phyloP scores from a whole-genome alignment of 2,888 invertebrate species.

The Phrixothrix hirtus region DNA sequence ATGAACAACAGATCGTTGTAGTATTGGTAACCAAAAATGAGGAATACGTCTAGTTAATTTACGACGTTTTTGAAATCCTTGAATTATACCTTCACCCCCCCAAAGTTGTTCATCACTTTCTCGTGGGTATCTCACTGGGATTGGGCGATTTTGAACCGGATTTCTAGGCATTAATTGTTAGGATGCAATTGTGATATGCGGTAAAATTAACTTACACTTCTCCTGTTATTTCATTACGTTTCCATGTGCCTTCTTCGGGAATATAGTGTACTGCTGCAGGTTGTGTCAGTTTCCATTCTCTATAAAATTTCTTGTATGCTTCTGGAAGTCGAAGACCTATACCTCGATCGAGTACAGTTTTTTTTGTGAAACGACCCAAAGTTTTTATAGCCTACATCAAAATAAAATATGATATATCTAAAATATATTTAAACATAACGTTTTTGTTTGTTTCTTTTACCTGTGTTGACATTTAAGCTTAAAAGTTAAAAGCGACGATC shows the following conservation, averaged over 20 bases:
- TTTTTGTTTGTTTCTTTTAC: no score
- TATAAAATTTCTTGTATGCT: conserved; percentile 84
- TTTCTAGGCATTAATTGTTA: conserved; percentile 49
- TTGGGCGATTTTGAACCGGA: conserved; percentile 74
- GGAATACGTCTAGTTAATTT: conserved; percentile 69
- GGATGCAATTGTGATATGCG: neutral
- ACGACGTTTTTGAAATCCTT: conserved; percentile 77
- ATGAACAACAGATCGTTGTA: conserved; percentile 80
- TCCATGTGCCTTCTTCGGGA: conserved; percentile 74
- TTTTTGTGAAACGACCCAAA: conserved; percentile 45
- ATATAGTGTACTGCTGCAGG: conserved; percentile 70
- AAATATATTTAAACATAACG: no score
- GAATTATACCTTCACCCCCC: conserved; percentile 94
- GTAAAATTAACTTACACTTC: conserved; percentile 62
- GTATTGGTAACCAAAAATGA: conserved; percentile 84
- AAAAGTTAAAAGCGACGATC: no score
- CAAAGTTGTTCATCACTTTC: conserved; percentile 87
- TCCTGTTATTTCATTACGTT: conserved; percentile 72
- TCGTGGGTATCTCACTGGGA: conserved; percentile 76
- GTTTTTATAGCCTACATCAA: conserved; percentile 49
- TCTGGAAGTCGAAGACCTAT: conserved; percentile 72
- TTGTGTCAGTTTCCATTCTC: conserved; percentile 75
- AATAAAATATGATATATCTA: no score
- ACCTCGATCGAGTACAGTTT: conserved; percentile 63
- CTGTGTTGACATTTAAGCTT: conserved; percentile 20